Evolutionary conservation across 2,888 invertebrate genomes (phyloP).

Genomic region (Tetropium fuscum): DNA sequence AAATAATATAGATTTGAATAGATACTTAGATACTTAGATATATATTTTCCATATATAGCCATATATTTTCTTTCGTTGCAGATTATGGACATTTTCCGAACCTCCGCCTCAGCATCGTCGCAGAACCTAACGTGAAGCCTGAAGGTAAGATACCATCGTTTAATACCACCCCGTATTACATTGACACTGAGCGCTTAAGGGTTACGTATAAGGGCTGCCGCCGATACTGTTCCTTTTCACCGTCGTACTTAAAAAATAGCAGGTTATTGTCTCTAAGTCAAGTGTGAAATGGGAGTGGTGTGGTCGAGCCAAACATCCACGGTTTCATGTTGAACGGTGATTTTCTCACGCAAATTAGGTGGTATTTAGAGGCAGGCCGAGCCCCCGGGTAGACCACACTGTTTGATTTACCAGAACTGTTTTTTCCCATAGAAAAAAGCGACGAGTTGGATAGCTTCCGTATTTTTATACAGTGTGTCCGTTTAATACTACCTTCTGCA

Average conservation of each 20-base stretch:
- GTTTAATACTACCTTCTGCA: too few species aligned
- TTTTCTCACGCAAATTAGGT: slow-evolving; percentile 58
- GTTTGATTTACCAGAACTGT: slow-evolving; percentile 42
- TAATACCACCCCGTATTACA: not conserved
- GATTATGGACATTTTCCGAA: slow-evolving; percentile 18
- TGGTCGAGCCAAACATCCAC: slow-evolving; percentile 42
- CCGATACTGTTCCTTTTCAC: slow-evolving; percentile 21
- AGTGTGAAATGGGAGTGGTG: slow-evolving; percentile 57
- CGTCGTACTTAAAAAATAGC: slow-evolving; percentile 29
- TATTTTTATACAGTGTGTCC: too few species aligned
- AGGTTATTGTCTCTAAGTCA: slow-evolving; percentile 39
- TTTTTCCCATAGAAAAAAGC: slow-evolving; percentile 25
- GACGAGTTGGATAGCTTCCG: too few species aligned
- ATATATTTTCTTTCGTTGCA: not conserved
- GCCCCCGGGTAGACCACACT: slow-evolving; percentile 53
- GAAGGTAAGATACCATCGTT: slow-evolving; percentile 1
- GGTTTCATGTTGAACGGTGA: slow-evolving; percentile 8
- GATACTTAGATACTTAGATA: too few species aligned
- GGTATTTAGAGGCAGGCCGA: slow-evolving; percentile 56
- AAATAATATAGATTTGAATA: too few species aligned
- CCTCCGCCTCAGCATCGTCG: not conserved
- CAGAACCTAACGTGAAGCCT: not conserved
- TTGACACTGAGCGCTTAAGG: not conserved
- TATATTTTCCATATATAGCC: too few species aligned
- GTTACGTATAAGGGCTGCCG: slow-evolving; percentile 16